These are phyloP conservation scores for Phoronis australis DNA, from an alignment of 2,888 invertebrate genomes.

Conservation along the genomic window DNA sequence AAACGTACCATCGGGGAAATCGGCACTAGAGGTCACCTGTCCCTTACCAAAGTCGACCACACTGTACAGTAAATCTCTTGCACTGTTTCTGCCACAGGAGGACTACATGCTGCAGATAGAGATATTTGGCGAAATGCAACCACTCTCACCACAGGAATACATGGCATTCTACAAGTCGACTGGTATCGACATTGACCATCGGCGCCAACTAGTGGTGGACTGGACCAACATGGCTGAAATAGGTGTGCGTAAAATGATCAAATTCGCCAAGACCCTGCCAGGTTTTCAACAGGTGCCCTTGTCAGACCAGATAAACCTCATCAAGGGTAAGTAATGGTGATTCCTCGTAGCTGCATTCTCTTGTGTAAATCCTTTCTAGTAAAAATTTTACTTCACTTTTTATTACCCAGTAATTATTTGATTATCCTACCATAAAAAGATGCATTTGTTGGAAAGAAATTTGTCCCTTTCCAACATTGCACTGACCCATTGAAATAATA, in stretches of 20 bases:
- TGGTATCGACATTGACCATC: constrained; percentile 45
- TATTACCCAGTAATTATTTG: too few species aligned
- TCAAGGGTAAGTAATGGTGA: constrained; percentile 46
- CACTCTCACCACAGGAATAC: constrained; percentile 36
- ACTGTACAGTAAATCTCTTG: too few species aligned
- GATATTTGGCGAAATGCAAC: constrained; percentile 37
- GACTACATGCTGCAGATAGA: constrained; percentile 24
- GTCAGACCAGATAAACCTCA: constrained; percentile 40
- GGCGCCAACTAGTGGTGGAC: constrained; percentile 28
- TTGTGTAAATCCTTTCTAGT: background rate
- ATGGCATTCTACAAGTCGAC: constrained; percentile 37
- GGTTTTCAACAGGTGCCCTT: constrained; percentile 38
- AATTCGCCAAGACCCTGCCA: constrained; percentile 43
- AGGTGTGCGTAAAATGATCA: constrained; percentile 35
- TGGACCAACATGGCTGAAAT: constrained; percentile 34
- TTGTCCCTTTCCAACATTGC: background rate
- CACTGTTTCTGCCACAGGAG: constrained; percentile 26
- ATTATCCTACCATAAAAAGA: too few species aligned
- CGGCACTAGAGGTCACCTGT: too few species aligned
- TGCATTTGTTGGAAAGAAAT: too few species aligned
- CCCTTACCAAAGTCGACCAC: too few species aligned
- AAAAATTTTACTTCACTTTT: too few species aligned
- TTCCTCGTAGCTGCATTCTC: background rate
- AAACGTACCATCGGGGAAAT: too few species aligned
- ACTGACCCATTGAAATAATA: too few species aligned